These are phyloP conservation scores for Oncorhynchus kisutch DNA, from an alignment of 2,113 vertebrate genomes.

Conservation along the genomic window DNA sequence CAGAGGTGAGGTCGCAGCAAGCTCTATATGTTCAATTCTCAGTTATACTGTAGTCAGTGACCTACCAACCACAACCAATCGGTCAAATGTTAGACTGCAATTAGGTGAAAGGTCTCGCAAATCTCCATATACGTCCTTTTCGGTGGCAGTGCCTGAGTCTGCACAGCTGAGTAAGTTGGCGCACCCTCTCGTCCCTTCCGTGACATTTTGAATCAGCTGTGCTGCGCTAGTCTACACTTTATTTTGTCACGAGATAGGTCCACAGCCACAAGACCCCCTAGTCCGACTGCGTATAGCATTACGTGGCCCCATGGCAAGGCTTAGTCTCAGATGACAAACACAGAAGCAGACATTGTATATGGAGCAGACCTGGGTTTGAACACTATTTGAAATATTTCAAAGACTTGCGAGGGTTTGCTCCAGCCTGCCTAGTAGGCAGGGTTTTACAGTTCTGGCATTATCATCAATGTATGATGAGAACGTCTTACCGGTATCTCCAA, in stretches of 20 bases:
- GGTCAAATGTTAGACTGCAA: neutral
- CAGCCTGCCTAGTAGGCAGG: too few species aligned
- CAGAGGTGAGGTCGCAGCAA: too few species aligned
- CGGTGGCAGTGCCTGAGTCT: neutral
- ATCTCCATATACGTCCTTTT: neutral
- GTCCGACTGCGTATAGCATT: slow-evolving; percentile 28
- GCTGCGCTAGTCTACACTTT: slow-evolving; percentile 32
- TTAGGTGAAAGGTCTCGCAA: neutral
- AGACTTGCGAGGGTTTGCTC: too few species aligned
- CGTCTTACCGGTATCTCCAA: too few species aligned
- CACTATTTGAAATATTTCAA: too few species aligned
- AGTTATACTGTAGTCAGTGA: neutral
- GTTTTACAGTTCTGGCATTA: too few species aligned
- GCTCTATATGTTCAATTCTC: too few species aligned
- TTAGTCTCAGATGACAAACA: slow-evolving; percentile 59
- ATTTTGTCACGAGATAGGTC: slow-evolving; percentile 64
- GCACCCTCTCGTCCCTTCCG: slow-evolving; percentile 30
- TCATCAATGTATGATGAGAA: too few species aligned
- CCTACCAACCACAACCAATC: neutral
- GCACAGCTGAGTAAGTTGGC: neutral
- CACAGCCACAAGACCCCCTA: slow-evolving; percentile 45
- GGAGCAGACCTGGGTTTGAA: slow-evolving; percentile 20
- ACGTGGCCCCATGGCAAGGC: slow-evolving; percentile 27
- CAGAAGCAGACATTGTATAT: slow-evolving; percentile 12
- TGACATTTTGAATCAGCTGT: slow-evolving; percentile 55